Conservation (phyloP, 2,888 invertebrate species). For the Zaprionus obscuricornis region DNA sequence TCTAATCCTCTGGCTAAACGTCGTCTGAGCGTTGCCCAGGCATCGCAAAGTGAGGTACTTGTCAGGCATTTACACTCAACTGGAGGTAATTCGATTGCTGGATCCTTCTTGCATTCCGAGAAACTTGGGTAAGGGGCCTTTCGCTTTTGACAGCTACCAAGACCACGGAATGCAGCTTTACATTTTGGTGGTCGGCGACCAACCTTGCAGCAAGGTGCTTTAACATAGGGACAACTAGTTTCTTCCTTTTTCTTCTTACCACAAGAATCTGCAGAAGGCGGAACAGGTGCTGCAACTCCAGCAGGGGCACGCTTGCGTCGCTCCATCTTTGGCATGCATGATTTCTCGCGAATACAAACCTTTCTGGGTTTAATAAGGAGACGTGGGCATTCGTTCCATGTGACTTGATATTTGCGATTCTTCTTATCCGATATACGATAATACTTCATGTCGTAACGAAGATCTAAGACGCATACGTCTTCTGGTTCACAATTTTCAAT, state of each 20-base stretch:
- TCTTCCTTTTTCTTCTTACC: background rate
- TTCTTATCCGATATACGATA: slow-evolving; percentile 52
- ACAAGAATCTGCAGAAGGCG: background rate
- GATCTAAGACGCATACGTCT: slow-evolving; percentile 18
- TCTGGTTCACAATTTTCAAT: slow-evolving; percentile 18
- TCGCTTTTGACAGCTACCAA: slow-evolving; percentile 36
- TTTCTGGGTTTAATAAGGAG: slow-evolving; percentile 43
- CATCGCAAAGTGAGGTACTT: slow-evolving; percentile 35
- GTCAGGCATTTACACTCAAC: slow-evolving; percentile 48
- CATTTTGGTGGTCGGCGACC: slow-evolving; percentile 54
- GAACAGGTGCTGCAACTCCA: background rate
- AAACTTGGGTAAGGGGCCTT: slow-evolving; percentile 61
- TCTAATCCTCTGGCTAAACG: slow-evolving; percentile 37
- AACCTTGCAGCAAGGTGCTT: slow-evolving; percentile 45
- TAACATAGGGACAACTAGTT: slow-evolving; percentile 16
- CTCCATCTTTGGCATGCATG: no score
- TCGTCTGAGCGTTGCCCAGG: slow-evolving; percentile 53
- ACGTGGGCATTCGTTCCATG: slow-evolving; percentile 65
- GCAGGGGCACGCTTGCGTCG: slow-evolving; percentile 15
- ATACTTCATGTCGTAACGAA: slow-evolving; percentile 59
- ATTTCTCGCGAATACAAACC: slow-evolving; percentile 43
- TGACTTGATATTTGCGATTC: slow-evolving; percentile 60
- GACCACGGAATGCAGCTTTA: background rate
- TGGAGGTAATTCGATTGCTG: background rate
- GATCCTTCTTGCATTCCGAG: slow-evolving; percentile 55